Base-by-base conservation (phyloP, 1,140 invertebrate genomes). In the Uloborus diversus region DNA sequence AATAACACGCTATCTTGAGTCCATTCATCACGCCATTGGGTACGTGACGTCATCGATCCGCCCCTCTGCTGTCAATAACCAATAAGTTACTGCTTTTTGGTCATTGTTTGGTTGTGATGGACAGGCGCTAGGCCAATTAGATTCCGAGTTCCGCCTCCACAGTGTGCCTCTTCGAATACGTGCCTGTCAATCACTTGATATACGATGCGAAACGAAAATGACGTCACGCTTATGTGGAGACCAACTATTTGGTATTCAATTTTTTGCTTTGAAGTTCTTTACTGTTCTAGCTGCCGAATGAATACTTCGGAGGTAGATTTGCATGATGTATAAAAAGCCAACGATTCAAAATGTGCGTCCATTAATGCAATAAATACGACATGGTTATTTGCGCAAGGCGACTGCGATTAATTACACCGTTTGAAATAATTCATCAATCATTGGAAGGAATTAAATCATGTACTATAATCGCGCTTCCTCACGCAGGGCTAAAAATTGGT, bases 51-150 rank as follows among this genome's bases (percentile, higher is more conserved):
- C 66, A 69, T 25, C 30, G 28, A 51, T 69, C 35, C 69, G 56
- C 69, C 69, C 56, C 53, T 61, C 35, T 32, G 49, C 57, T 73
- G 69, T 73, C 69, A 73, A 73, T 73, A 73, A 37, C 69, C 69
- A 73, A 73, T 73, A 73, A 61, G 56, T 73, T 73, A 73, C 69
- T 32, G 25, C 53, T 61, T 61, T 23, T 33, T 61, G 56, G 69
- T 61, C 66, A 51, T 69, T 35, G 49, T 32, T 35, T 51, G n/a
- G n/a, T 20, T 37, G 28, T 61, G 56, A 73, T 51, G 25, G 69
- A 73, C 69, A 73, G 35, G 3, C 37, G 2, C 13, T 28, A 61
- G 56, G 20, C 69, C 69, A 73, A 73, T 73, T 47, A 61, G 69
- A 73, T 73, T n/a, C 33, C 30, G 23, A 30, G 69, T 25, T 42